Conservation (phyloP, 2,797 vertebrate genomes). For the Callimico goeldii region DNA sequence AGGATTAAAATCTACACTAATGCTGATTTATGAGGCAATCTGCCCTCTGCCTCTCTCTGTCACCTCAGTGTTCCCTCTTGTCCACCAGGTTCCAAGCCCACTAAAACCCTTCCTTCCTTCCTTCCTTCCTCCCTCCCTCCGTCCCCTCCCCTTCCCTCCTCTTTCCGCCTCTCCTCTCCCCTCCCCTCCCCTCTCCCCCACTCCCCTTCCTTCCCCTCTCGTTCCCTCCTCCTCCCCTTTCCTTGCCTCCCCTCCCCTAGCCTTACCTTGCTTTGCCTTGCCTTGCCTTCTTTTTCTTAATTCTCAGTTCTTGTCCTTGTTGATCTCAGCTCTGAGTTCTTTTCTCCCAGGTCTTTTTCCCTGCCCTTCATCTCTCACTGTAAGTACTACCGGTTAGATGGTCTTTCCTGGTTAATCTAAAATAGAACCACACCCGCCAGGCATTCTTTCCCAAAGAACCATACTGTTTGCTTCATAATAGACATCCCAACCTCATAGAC, state of each 20-base stretch:
- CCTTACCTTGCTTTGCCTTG: background rate
- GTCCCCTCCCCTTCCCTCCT: too few species aligned
- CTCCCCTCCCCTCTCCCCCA: too few species aligned
- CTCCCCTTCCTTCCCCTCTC: too few species aligned
- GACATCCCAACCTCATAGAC: background rate
- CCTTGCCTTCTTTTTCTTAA: background rate
- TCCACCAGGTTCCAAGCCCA: background rate
- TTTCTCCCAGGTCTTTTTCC: background rate
- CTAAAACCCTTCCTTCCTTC: accelerated
- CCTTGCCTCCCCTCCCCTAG: too few species aligned
- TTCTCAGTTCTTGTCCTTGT: background rate
- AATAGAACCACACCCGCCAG: background rate
- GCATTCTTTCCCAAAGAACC: background rate
- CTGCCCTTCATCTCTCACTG: background rate
- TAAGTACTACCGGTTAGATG: accelerated
- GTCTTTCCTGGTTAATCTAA: background rate
- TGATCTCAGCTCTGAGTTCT: background rate
- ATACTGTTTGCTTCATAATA: background rate
- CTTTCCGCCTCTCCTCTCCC: accelerated
- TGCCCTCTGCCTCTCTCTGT: background rate
- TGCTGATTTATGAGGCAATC: background rate
- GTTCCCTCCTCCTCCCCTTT: accelerated
- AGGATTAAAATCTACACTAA: background rate
- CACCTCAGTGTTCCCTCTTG: background rate
- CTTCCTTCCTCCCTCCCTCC: too few species aligned